Conservation (phyloP, 2,797 vertebrate genomes). For the Microchirus variegatus region DNA sequence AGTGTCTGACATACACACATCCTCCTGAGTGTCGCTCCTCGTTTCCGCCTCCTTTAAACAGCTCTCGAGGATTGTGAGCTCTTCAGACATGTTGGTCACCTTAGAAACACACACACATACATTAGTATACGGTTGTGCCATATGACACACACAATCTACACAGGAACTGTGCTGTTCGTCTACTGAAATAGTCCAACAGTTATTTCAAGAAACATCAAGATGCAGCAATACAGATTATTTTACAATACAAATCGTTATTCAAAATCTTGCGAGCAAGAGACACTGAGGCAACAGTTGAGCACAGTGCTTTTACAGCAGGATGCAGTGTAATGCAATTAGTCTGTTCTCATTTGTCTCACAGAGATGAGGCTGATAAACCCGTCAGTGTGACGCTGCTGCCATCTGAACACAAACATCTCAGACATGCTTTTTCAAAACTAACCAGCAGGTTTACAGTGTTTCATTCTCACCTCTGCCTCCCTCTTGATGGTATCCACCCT, state of each 20-base stretch:
- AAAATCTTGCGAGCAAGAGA: background rate
- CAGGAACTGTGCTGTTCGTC: no score
- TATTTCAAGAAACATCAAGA: no score
- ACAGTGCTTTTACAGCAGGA: background rate
- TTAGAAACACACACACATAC: constrained; percentile 52
- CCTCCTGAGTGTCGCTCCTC: constrained; percentile 84
- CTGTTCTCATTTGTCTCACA: constrained; percentile 21
- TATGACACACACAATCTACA: background rate
- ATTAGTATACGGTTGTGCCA: constrained; percentile 8
- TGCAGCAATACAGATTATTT: background rate
- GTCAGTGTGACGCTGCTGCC: background rate
- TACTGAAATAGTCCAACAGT: no score
- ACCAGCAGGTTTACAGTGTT: background rate
- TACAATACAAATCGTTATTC: background rate
- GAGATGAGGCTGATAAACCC: constrained; percentile 11
- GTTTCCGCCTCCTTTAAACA: constrained; percentile 92
- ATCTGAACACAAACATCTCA: constrained; percentile 1
- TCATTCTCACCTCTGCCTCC: constrained; percentile 89
- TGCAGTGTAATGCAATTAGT: constrained; percentile 23
- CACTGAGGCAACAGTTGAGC: constrained; percentile 1
- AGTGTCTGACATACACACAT: constrained; percentile 86
- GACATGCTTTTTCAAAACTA: background rate
- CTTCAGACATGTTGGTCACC: constrained; percentile 99
- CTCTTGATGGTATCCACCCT: constrained; percentile 94
- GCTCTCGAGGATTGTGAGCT: constrained; percentile 90